These are phyloP conservation scores for Cacatua alba DNA, from an alignment of 2,113 vertebrate species.

Conservation along the genomic window DNA sequence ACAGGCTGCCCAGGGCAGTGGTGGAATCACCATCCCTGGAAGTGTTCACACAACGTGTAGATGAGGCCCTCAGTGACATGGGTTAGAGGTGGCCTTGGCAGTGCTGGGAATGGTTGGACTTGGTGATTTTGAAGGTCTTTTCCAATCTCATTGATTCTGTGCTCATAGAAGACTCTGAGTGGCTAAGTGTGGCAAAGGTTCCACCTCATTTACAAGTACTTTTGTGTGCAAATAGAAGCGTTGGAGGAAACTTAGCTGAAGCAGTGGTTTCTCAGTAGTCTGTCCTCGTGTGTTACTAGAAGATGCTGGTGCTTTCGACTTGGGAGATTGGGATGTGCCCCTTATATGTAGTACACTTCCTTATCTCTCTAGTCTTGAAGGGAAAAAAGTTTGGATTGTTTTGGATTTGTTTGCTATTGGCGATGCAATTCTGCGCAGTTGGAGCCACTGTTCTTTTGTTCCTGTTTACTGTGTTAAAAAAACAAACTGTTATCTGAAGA, in stretches of 20 bases:
- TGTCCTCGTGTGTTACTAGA: not conserved
- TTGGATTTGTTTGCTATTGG: not conserved
- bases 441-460: not conserved
- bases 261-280: not conserved
- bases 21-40: not conserved
- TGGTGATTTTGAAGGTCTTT: not conserved
- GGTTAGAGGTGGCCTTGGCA: not conserved
- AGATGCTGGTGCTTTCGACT: not conserved
- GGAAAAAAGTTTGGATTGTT: not conserved
- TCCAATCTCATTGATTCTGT: not conserved
- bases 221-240: not conserved
- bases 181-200: not conserved
- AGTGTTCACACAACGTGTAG: not conserved
- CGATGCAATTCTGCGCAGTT: not conserved
- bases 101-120: not conserved
- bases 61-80: not conserved
- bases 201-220: not conserved
- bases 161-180: not conserved
- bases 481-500: not conserved
- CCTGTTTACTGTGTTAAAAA: not conserved
- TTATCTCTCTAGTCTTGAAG: not conserved
- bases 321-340: not conserved
- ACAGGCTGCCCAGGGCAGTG: not conserved
- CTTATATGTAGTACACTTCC: not conserved
- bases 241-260: fast-evolving